phyloP scores from a whole-genome alignment of 1,140 invertebrate species.

The Musca domestica region DNA sequence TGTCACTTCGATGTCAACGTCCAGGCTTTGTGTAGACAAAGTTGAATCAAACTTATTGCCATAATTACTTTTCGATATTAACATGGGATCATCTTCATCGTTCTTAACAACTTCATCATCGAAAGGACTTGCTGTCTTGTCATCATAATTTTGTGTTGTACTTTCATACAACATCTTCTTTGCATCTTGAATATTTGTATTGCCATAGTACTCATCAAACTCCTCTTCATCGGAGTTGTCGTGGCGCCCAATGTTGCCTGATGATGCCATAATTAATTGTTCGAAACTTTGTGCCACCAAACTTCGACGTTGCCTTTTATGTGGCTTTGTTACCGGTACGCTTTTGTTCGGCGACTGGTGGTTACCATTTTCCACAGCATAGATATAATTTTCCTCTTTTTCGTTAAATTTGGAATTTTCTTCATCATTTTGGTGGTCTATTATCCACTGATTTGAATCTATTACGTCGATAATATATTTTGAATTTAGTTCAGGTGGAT shows the following conservation, averaged over 20 bases:
- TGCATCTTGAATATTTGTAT: not conserved
- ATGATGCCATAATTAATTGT: conserved; percentile 46
- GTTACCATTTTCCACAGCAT: not conserved
- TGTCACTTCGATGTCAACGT: not conserved
- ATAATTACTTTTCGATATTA: conserved; percentile 6
- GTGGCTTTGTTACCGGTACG: conserved; percentile 10
- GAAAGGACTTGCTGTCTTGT: not conserved
- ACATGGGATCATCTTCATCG: not conserved
- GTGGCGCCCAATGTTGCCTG: conserved; percentile 25
- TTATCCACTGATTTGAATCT: too few species aligned
- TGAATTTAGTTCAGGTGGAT: too few species aligned
- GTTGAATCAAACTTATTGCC: not conserved
- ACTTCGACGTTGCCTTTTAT: conserved; percentile 35
- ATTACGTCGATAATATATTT: too few species aligned
- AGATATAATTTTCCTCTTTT: too few species aligned
- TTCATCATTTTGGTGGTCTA: too few species aligned
- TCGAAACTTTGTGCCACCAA: conserved; percentile 42
- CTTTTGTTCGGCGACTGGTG: not conserved
- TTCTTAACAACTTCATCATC: not conserved
- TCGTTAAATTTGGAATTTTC: too few species aligned
- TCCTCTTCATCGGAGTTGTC: not conserved
- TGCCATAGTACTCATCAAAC: conserved; percentile 10
- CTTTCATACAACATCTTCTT: not conserved
- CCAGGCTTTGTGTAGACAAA: not conserved
- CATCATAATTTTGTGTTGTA: conserved; percentile 3